These are phyloP conservation scores for Mythimna impura DNA, from an alignment of 2,888 invertebrate species.

Conservation along the genomic window DNA sequence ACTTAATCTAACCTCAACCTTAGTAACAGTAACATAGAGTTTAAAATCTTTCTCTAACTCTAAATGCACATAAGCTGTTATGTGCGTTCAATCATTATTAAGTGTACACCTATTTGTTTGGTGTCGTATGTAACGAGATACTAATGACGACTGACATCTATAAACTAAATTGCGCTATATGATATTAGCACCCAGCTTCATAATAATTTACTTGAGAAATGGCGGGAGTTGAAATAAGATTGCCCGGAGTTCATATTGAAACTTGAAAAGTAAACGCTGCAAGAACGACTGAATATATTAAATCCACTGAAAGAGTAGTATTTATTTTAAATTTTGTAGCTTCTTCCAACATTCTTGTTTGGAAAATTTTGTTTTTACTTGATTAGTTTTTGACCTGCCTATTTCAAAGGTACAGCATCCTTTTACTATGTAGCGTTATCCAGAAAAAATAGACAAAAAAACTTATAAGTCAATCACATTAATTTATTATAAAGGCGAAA, in stretches of 20 bases:
- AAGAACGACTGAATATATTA: constrained; percentile 50
- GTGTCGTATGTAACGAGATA: constrained; percentile 87
- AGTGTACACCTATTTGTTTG: constrained; percentile 89
- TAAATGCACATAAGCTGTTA: constrained; percentile 72
- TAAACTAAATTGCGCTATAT: constrained; percentile 79
- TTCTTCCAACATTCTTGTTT: background rate
- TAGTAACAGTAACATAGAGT: constrained; percentile 62
- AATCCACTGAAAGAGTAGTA: constrained; percentile 38
- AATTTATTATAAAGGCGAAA: too few species aligned
- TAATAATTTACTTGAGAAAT: constrained; percentile 55
- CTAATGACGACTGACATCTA: constrained; percentile 88
- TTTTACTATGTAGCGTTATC: background rate
- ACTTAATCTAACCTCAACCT: constrained; percentile 65
- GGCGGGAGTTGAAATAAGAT: constrained; percentile 32
- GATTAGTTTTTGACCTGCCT: too few species aligned
- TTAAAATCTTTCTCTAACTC: constrained; percentile 43
- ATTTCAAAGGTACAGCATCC: too few species aligned
- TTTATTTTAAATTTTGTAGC: constrained; percentile 28
- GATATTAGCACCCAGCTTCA: constrained; percentile 59
- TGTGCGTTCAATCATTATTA: constrained; percentile 84
- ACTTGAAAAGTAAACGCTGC: constrained; percentile 46
- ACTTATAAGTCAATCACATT: too few species aligned
- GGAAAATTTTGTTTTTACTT: background rate
- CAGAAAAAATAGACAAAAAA: too few species aligned
- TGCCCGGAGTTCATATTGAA: constrained; percentile 46